phyloP scores from a whole-genome alignment of 2,888 invertebrate species.

The Lamellibrachia columna region DNA sequence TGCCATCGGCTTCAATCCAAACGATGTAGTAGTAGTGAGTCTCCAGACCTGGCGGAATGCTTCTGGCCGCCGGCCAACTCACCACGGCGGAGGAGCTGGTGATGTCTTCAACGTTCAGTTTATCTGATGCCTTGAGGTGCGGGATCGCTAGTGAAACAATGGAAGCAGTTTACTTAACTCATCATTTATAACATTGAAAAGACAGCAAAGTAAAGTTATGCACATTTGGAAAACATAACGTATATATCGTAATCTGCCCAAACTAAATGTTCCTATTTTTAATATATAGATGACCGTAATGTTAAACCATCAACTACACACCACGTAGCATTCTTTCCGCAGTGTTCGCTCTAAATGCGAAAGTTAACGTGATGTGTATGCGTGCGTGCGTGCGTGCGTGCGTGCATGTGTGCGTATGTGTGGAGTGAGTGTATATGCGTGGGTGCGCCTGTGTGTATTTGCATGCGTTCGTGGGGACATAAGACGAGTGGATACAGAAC shows the following conservation, averaged over 20 bases:
- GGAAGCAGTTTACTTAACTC: not conserved
- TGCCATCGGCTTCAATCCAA: not conserved
- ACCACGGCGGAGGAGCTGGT: not conserved
- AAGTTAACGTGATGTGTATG: not conserved
- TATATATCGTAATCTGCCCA: no score
- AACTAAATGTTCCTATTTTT: no score
- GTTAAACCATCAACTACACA: not conserved
- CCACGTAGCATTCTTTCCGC: no score
- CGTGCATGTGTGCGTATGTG: not conserved
- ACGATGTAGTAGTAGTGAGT: not conserved
- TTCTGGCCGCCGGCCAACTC: not conserved
- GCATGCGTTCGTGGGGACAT: not conserved
- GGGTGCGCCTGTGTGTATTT: not conserved
- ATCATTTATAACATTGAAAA: not conserved
- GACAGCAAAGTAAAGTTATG: not conserved
- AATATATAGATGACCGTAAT: not conserved
- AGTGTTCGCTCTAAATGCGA: no score
- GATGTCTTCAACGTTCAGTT: not conserved
- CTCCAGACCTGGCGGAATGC: not conserved
- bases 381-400: not conserved
- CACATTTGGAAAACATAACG: no score
- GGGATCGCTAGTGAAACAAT: not conserved
- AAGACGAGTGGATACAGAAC: no score
- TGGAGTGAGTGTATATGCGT: not conserved
- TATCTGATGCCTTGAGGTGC: not conserved